Conservation (phyloP, 2,888 invertebrate species). For the Mechanitis mazaeus region DNA sequence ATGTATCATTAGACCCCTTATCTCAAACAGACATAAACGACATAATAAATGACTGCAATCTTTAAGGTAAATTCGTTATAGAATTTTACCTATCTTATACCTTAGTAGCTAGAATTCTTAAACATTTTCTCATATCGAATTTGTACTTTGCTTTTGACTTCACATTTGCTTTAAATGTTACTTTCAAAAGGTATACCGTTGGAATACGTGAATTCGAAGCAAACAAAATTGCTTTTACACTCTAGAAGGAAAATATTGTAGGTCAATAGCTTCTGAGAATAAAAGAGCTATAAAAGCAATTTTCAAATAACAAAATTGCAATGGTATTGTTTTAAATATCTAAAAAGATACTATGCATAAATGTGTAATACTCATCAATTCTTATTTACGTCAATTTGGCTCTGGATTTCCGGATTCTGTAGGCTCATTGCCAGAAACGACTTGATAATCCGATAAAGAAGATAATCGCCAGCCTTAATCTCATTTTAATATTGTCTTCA, state of each 20-base stretch:
- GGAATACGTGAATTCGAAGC: not conserved
- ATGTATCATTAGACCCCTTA: too few relatives aligned
- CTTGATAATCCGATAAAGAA: slow-evolving; percentile 25
- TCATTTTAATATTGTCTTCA: not conserved
- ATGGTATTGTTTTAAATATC: too few relatives aligned
- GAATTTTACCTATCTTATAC: too few relatives aligned
- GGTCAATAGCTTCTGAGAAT: not conserved
- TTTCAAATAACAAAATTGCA: too few relatives aligned
- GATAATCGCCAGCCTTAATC: slow-evolving; percentile 20
- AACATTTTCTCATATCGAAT: not conserved
- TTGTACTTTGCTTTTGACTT: slow-evolving; percentile 2
- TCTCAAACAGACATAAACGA: too few relatives aligned
- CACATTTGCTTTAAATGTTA: not conserved
- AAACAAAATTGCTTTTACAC: slow-evolving; percentile 1
- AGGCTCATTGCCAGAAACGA: slow-evolving; percentile 26
- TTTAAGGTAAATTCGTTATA: too few relatives aligned
- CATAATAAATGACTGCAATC: too few relatives aligned
- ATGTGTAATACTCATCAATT: slow-evolving; percentile 23
- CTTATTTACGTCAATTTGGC: slow-evolving; percentile 27
- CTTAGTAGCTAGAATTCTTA: not conserved
- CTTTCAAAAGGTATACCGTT: not conserved
- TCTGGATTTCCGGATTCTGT: slow-evolving; percentile 23
- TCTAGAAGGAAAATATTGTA: not conserved
- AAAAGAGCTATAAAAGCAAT: too few relatives aligned
- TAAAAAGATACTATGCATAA: not conserved